phyloP scores from a whole-genome alignment of 1,140 invertebrate genomes.

The Caenorhabditis elegans region DNA sequence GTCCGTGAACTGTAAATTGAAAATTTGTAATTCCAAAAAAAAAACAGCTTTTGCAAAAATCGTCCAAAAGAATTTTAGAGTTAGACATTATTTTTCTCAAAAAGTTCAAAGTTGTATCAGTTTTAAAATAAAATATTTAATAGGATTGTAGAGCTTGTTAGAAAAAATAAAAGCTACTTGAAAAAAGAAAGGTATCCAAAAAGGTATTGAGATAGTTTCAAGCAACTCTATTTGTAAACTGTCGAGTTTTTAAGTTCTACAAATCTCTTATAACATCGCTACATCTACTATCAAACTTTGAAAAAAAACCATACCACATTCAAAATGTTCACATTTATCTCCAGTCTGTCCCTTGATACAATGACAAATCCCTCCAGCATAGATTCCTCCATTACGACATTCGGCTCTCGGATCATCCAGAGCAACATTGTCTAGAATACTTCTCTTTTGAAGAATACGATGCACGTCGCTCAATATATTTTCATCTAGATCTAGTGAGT shows the following conservation, averaged over 20 bases:
- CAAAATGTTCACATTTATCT: constrained; percentile 32
- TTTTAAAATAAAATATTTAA: too few species aligned
- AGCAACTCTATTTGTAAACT: too few species aligned
- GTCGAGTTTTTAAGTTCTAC: too few species aligned
- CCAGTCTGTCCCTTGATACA: constrained; percentile 40
- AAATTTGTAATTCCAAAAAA: neutral
- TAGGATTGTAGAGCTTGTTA: too few species aligned
- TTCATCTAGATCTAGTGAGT: neutral
- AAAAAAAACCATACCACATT: constrained; percentile 40
- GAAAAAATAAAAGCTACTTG: too few species aligned
- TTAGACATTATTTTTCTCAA: neutral
- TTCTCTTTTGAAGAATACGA: constrained; percentile 7
- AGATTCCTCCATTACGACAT: constrained; percentile 38
- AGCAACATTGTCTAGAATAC: constrained; percentile 16
- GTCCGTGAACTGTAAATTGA: constrained; percentile 7
- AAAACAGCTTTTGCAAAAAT: neutral
- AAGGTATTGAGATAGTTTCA: too few species aligned
- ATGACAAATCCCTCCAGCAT: constrained; percentile 26
- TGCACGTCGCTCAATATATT: neutral
- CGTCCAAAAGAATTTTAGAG: neutral
- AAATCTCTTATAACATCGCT: too few species aligned
- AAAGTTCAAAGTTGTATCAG: too few species aligned
- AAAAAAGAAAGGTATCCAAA: too few species aligned
- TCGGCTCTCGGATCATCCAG: neutral
- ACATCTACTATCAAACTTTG: too few species aligned